Percentiles rank a stretch among this genome's conserved stretches.
These are phyloP conservation scores for Alethe diademata DNA, from an alignment of 2,113 vertebrate species.

Conservation along the genomic window DNA sequence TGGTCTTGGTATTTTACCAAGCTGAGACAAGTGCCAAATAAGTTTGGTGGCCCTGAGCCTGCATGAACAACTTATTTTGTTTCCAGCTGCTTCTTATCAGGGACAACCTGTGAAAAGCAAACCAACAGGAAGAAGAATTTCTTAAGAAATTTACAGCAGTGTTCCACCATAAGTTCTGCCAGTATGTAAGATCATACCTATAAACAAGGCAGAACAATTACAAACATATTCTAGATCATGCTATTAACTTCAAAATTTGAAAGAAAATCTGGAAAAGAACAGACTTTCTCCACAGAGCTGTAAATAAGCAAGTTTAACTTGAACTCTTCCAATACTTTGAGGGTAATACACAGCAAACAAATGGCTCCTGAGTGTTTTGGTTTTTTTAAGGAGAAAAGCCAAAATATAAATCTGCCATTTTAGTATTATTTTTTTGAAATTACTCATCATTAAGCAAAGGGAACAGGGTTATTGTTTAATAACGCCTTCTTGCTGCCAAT, in stretches of 20 bases:
- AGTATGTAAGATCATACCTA: neutral
- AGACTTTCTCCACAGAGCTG: neutral
- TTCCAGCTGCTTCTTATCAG: neutral
- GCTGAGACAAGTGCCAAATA: neutral
- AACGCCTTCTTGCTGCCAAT: neutral
- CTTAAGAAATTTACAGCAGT: neutral
- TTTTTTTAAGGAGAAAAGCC: neutral
- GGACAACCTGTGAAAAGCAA: neutral
- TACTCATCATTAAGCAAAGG: neutral
- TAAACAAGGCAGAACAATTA: neutral
- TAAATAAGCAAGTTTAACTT: neutral
- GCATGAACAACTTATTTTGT: neutral
- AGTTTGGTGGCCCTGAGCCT: neutral
- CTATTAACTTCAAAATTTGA: neutral
- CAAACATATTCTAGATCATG: neutral
- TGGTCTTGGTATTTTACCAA: neutral
- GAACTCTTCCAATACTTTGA: neutral
- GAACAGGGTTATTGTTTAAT: neutral
- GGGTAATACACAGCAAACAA: neutral
- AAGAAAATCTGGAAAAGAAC: neutral
- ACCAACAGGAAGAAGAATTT: neutral
- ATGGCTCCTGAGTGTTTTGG: neutral
- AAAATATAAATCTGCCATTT: neutral
- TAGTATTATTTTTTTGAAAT: neutral
- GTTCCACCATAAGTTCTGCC: neutral